These are phyloP conservation scores for Caenorhabditis panamensis DNA, from an alignment of 2,888 invertebrate genomes.

Conservation along the genomic window DNA sequence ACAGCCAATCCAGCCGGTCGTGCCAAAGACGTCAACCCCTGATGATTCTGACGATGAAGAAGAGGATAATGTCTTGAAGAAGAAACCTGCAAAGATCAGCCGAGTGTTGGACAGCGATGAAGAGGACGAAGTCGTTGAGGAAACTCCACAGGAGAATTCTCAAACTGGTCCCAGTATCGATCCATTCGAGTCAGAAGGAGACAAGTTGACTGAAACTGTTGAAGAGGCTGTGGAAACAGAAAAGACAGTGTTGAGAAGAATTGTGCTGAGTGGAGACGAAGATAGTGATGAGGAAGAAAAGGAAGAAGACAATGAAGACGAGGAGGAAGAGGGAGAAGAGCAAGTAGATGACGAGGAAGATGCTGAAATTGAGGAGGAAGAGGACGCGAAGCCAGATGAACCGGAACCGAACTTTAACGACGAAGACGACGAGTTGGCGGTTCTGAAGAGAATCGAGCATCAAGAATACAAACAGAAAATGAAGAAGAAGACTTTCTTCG, in stretches of 20 bases:
- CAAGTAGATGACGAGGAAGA: slow-evolving; percentile 48
- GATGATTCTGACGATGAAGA: slow-evolving; percentile 20
- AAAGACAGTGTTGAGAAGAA: background rate
- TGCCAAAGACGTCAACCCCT: no score
- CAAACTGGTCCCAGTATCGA: background rate
- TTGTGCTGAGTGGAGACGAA: slow-evolving; percentile 13
- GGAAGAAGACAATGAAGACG: slow-evolving; percentile 43
- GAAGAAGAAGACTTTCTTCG: slow-evolving; percentile 70
- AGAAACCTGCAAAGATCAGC: slow-evolving; percentile 1
- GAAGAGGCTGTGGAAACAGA: slow-evolving; percentile 3
- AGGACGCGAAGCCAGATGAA: slow-evolving; percentile 42
- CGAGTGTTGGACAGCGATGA: slow-evolving; percentile 41
- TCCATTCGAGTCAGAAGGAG: slow-evolving; percentile 1
- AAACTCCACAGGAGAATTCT: background rate
- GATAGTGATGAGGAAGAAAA: slow-evolving; percentile 32
- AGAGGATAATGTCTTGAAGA: slow-evolving; percentile 2
- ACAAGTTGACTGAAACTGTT: background rate
- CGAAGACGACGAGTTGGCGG: slow-evolving; percentile 70
- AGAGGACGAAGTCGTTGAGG: slow-evolving; percentile 26
- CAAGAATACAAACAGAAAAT: slow-evolving; percentile 59
- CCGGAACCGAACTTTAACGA: slow-evolving; percentile 57
- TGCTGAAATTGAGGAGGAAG: slow-evolving; percentile 41
- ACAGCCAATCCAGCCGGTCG: no score
- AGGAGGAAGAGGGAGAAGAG: slow-evolving; percentile 40
- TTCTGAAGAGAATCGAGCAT: slow-evolving; percentile 61